Conservation (phyloP, 1,140 invertebrate genomes). For the Bombus haemorrhoidalis region DNA sequence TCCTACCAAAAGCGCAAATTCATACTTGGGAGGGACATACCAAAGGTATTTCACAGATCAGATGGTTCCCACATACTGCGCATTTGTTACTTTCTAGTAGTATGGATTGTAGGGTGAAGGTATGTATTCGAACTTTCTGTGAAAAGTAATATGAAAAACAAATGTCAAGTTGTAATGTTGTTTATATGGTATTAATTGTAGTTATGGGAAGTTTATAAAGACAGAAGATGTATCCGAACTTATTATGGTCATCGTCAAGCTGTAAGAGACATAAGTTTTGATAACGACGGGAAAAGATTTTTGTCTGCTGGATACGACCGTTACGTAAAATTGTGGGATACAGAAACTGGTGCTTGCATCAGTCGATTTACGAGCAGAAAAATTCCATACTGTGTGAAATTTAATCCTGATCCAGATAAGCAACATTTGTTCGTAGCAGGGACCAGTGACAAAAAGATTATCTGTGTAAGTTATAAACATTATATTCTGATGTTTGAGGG, state of each 20-base stretch:
- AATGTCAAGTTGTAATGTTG: constrained; percentile 79
- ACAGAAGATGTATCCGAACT: constrained; percentile 96
- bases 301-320: constrained; percentile 96
- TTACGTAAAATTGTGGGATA: constrained; percentile 99
- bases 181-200: constrained; percentile 79
- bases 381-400: constrained; percentile 98
- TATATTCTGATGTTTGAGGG: background rate
- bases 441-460: constrained; percentile 99
- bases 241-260: constrained; percentile 99
- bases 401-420: constrained; percentile 98
- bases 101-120: constrained; percentile 98
- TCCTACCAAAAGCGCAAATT: constrained; percentile 97
- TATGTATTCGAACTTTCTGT: constrained; percentile 71
- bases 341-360: constrained; percentile 96
- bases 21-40: constrained; percentile 98
- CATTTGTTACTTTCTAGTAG: constrained; percentile 97
- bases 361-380: constrained; percentile 97
- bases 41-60: constrained; percentile 97
- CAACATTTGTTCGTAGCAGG: constrained; percentile 99
- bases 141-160: constrained; percentile 4
- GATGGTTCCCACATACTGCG: constrained; percentile 97
- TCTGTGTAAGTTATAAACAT: constrained; percentile 91
- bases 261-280: constrained; percentile 98
- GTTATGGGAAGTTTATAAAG: constrained; percentile 99
- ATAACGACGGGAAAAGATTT: constrained; percentile 96